Base-by-base conservation (phyloP, 2,888 invertebrate genomes). In the Cephus runcator region DNA sequence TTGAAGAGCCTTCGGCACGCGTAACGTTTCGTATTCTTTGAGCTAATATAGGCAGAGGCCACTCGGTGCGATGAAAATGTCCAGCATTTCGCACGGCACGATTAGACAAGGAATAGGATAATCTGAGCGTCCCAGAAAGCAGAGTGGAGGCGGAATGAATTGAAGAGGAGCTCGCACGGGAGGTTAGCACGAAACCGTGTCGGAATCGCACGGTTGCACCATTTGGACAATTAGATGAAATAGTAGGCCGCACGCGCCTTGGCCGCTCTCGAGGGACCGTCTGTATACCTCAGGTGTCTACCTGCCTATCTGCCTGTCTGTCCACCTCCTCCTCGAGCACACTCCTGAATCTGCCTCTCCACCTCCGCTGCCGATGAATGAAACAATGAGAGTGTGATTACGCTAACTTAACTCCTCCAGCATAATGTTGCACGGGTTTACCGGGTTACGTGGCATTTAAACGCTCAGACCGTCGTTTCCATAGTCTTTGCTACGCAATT, bases 181-280 rank as follows among this genome's bases (percentile, higher is more conserved):
- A 34, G 34, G 71, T 34, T 33, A 71, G 71, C 74, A 73, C 40
- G 73, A 35, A 76, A 75, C 79, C 74, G 79, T 85, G 83, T 85
- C 84, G 86, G 87, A 86, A 86, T 86, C 85, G 80, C 76, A 75
- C 75, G 81, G 86, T 89, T 89, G 86, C 90, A 85, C 86, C 89
- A 89, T 87, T 87, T 85, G 83, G 87, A 85, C 87, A 88, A 90
- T 89, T 89, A 89, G 85, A 84, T 69, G 83, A 85, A 87, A 86
- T 81, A 83, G 85, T 84, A 84, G 84, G 86, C 87, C 85, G 87
- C 88, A 88, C 89, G 88, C 87, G 88, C 87, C 87, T 85, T 83
- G 84, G 81, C 81, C 79, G 79, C 79, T 81, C 79, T 56, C 56
- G 56, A 56, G 23, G 56, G 23, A 56, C 56, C 56, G 23, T 56